phyloP scores from a whole-genome alignment of 2,888 invertebrate genomes.

The Muscina levida region DNA sequence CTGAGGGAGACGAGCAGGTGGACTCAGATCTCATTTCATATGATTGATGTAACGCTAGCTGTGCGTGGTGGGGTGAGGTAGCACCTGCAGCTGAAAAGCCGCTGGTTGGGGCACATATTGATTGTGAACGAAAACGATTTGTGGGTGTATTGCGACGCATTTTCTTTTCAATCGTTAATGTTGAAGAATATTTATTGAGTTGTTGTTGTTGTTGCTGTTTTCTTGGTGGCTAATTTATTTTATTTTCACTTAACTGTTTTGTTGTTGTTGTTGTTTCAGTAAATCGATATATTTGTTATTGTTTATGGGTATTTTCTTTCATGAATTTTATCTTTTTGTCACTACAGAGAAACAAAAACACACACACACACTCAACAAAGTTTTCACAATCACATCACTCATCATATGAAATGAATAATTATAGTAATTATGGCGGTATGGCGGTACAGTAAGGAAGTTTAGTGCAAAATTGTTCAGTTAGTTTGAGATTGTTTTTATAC shows the following conservation, averaged over 20 bases:
- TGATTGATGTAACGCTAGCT: conserved; percentile 35
- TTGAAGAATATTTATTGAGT: background rate
- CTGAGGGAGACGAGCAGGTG: conserved; percentile 46
- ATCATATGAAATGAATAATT: conserved; percentile 7
- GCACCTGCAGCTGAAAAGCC: background rate
- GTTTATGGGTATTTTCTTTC: background rate
- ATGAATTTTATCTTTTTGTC: conserved; percentile 10
- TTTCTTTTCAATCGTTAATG: background rate
- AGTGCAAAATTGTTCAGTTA: no score
- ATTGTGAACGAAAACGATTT: conserved; percentile 59
- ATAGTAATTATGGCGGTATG: background rate
- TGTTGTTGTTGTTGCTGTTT: conserved; percentile 4
- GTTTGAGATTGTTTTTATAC: no score
- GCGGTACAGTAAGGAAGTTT: background rate
- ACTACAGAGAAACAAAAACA: no score
- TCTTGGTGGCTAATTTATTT: background rate
- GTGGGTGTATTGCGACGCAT: conserved; percentile 61
- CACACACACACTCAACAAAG: background rate
- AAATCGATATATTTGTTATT: conserved; percentile 2
- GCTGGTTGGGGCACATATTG: conserved; percentile 48
- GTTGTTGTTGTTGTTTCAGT: conserved; percentile 5
- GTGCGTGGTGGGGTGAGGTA: conserved; percentile 20
- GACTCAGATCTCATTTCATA: conserved; percentile 46
- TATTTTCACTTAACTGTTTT: background rate
- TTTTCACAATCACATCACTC: conserved; percentile 37